Evolutionary conservation across 2,797 vertebrate species (phyloP).

Genomic region (Gobio occitaniae): DNA sequence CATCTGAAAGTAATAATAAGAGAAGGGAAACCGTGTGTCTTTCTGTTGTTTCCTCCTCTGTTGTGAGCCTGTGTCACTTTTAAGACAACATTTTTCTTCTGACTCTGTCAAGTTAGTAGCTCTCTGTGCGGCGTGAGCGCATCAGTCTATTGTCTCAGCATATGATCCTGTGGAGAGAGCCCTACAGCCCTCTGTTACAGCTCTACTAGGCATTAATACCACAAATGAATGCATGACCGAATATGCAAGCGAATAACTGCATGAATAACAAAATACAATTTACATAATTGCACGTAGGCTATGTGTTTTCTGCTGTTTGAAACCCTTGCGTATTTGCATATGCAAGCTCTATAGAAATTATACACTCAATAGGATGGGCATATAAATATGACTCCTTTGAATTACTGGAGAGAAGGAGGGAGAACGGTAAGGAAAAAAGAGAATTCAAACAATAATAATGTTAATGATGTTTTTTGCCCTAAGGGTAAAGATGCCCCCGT

Average conservation of each 20-base stretch:
- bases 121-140: conserved; percentile 11
- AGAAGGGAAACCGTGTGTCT: background rate
- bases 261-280: conserved; percentile 82
- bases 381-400: conserved; percentile 81
- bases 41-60: background rate
- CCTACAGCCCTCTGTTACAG: conserved; percentile 68
- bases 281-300: conserved; percentile 82
- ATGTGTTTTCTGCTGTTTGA: conserved; percentile 77
- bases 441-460: conserved; percentile 79
- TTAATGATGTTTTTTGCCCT: conserved; percentile 78
- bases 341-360: conserved; percentile 80
- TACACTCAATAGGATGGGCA: conserved; percentile 80
- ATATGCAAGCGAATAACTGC: conserved; percentile 79
- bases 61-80: conserved; percentile 24
- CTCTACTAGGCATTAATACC: conserved; percentile 74
- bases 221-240: conserved; percentile 82
- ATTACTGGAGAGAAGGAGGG: conserved; percentile 65
- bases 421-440: conserved; percentile 45
- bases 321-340: conserved; percentile 76
- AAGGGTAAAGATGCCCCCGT: conserved; percentile 68
- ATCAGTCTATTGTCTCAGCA: conserved; percentile 69
- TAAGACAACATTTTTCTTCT: background rate
- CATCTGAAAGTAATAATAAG: conserved; percentile 36
- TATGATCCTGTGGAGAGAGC: conserved; percentile 70
- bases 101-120: conserved; percentile 15